These are phyloP conservation scores for Anabacerthia variegaticeps DNA, from an alignment of 2,797 vertebrate species.

Conservation along the genomic window DNA sequence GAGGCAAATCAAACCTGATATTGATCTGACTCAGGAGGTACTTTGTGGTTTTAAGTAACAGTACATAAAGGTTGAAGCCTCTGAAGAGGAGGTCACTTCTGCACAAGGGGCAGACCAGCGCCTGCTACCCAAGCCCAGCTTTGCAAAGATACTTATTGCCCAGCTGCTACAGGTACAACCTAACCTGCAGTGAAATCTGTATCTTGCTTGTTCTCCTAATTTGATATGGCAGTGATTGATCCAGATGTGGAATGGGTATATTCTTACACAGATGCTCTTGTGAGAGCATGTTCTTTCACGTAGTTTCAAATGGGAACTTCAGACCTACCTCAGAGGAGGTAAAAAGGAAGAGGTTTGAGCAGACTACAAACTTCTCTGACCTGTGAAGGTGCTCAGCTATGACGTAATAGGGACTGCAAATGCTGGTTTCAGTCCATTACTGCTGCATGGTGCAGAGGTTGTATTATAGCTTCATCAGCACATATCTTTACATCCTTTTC, in stretches of 20 bases:
- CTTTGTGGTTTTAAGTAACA: neutral
- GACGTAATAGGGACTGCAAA: neutral
- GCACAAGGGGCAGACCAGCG: neutral
- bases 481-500: neutral
- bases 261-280: neutral
- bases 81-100: neutral
- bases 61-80: neutral
- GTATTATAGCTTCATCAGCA: neutral
- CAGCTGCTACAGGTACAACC: neutral
- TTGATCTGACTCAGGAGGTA: neutral
- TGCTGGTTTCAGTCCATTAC: neutral
- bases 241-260: neutral
- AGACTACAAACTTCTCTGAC: neutral
- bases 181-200: neutral
- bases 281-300: neutral
- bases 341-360: neutral
- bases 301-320: neutral
- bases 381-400: neutral
- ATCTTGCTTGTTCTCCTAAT: neutral
- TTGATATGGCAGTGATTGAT: neutral
- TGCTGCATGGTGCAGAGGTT: neutral
- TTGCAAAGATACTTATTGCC: neutral
- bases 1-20: neutral
- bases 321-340: neutral
- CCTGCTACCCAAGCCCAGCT: neutral